Evolutionary conservation across 2,113 vertebrate species (phyloP), one percentile per base, ranked within the genome.

Genomic region (Actenoides hombroni): DNA sequence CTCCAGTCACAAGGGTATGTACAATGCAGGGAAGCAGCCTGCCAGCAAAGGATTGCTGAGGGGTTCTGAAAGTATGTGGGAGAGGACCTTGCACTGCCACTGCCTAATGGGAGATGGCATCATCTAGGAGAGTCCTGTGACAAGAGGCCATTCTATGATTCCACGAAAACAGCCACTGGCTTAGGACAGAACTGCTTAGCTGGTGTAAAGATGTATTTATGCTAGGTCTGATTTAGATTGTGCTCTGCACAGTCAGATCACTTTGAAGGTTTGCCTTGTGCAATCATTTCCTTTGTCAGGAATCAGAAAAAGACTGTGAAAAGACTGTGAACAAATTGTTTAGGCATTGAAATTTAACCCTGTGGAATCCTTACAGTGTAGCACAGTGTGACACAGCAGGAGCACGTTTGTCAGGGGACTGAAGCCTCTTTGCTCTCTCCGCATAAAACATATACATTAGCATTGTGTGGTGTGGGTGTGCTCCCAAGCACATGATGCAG

Each of bases 301-400:
- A 96, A 94, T 95, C 93, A 95, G 95, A 89, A 95, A 96, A 95
- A 97, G 94, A 78, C 88, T 94, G 95, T 94, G 95, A 96, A 95
- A 96, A 97, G 94, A 78, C 94, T 95, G 94, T 84, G 95, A 96
- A 95, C 94, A 95, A 96, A 96, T 92, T 96, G 86, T 96, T 97
- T 94, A 89, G 95, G 83, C 95, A 92, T 82, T 95, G 96, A 96
- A 95, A 94, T 95, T 95, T 96, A 96, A 96, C 95, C 89, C 93
- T 95, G 91, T 96, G 94, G 94, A 97, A 97, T 95, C 95, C 94
- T 95, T 94, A 94, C 93, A 89, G 96, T 95, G 94, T 84, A 95
- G 83, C 93, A 91, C 92, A 94, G 96, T 94, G 81, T 71, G 90
- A 95, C 96, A 94, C 96, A 95, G 96, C 95, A 67, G 96, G 96